These are phyloP conservation scores for Tethea ocularis DNA, from an alignment of 2,888 invertebrate species.

Conservation along the genomic window DNA sequence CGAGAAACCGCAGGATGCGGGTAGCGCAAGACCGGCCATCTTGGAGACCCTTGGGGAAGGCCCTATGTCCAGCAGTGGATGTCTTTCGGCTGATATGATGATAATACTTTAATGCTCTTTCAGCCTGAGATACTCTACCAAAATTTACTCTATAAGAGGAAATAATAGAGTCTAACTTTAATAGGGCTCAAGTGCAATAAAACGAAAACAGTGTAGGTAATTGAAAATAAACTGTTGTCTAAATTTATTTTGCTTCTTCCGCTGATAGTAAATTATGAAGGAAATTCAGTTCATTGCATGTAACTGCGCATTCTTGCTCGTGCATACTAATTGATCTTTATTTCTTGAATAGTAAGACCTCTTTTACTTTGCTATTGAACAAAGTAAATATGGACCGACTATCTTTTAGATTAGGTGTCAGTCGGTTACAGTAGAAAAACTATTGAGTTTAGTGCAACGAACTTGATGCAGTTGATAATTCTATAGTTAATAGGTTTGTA, in stretches of 20 bases:
- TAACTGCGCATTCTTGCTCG: constrained; percentile 16
- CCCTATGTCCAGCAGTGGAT: too few relatives aligned
- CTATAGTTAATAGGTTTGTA: not conserved
- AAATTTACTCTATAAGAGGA: too few relatives aligned
- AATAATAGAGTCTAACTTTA: too few relatives aligned
- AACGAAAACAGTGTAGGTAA: not conserved
- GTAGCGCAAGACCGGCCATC: too few relatives aligned
- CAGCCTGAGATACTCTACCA: too few relatives aligned
- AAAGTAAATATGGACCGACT: not conserved
- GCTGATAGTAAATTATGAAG: constrained; percentile 40
- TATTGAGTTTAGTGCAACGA: constrained; percentile 4
- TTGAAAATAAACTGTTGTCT: constrained; percentile 16
- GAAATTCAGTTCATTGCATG: constrained; percentile 57
- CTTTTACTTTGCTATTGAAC: not conserved
- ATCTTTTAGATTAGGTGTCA: constrained; percentile 8
- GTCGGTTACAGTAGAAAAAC: constrained; percentile 8
- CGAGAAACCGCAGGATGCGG: too few relatives aligned
- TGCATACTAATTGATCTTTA: not conserved
- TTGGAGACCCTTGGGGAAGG: too few relatives aligned
- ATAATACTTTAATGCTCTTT: too few relatives aligned
- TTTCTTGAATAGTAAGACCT: not conserved
- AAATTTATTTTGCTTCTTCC: constrained; percentile 43
- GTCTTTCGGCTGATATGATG: too few relatives aligned
- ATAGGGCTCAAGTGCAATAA: not conserved
- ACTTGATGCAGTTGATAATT: not conserved